Percentiles rank a stretch among this genome's conserved stretches.
phyloP scores from a whole-genome alignment of 2,888 invertebrate species.

The Ormyrus pomaceus region DNA sequence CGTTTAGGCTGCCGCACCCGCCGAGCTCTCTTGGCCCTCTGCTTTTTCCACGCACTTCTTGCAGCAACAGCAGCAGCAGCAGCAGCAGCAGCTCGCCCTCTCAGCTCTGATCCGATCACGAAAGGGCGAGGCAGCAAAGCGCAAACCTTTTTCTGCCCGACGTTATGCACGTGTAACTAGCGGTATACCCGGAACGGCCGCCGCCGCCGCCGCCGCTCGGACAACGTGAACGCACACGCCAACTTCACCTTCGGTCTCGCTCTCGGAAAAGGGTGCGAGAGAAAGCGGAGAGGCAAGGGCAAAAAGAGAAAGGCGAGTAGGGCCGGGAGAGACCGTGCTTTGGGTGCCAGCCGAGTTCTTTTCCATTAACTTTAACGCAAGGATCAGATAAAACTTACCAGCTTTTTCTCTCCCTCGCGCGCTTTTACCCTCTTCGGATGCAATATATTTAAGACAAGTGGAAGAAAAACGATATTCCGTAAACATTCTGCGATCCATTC shows the following conservation, averaged over 20 bases:
- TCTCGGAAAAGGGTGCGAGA: background rate
- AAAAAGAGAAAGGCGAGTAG: background rate
- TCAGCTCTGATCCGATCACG: conserved; percentile 1
- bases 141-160: too few relatives aligned
- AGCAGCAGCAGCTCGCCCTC: background rate
- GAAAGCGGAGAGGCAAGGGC: conserved; percentile 4
- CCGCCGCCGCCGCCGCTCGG: background rate
- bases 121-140: background rate
- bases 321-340: background rate
- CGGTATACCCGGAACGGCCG: too few relatives aligned
- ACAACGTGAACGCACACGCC: background rate
- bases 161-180: too few relatives aligned
- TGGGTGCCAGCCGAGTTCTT: conserved; percentile 5
- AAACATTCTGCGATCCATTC: background rate
- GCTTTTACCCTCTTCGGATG: background rate
- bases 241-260: background rate
- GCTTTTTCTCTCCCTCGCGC: conserved; percentile 2
- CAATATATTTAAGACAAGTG: conserved; percentile 9
- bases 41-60: background rate
- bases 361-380: conserved; percentile 18
- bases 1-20: conserved; percentile 52
- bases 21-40: background rate
- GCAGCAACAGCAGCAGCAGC: too few relatives aligned
- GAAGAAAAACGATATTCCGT: conserved; percentile 3
- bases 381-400: conserved; percentile 23